phyloP scores from a whole-genome alignment of 1,140 invertebrate genomes.

The Trissolcus basalis region DNA sequence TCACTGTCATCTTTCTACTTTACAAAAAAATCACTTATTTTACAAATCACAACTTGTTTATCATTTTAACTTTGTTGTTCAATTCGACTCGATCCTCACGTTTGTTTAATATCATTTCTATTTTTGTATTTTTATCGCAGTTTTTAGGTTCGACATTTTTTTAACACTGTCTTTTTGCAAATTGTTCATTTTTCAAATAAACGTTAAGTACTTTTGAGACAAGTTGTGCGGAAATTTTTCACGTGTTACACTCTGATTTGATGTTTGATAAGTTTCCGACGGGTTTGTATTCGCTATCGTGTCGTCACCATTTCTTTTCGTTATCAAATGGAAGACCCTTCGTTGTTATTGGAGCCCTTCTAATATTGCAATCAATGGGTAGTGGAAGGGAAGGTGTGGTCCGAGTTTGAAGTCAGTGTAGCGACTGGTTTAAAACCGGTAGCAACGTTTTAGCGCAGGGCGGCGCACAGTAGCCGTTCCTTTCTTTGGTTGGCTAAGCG shows the following conservation, averaged over 20 bases:
- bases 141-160: too few relatives aligned
- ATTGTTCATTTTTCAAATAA: too few relatives aligned
- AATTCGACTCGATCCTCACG: too few relatives aligned
- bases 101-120: too few relatives aligned
- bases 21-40: too few relatives aligned
- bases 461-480: conserved; percentile 73
- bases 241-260: not conserved
- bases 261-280: conserved; percentile 24
- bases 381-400: conserved; percentile 68
- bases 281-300: conserved; percentile 13
- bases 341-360: conserved; percentile 61
- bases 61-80: too few relatives aligned
- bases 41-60: too few relatives aligned
- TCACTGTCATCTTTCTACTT: too few relatives aligned
- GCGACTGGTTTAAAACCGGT: conserved; percentile 72
- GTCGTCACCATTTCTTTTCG: conserved; percentile 53
- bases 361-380: conserved; percentile 61
- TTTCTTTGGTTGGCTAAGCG: conserved; percentile 70
- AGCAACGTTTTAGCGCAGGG: conserved; percentile 70
- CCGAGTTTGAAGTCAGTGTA: conserved; percentile 57
- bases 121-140: too few relatives aligned
- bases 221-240: too few relatives aligned
- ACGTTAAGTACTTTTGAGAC: too few relatives aligned
- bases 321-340: conserved; percentile 60
- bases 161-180: too few relatives aligned